Evolutionary conservation across 2,113 vertebrate species (phyloP), one percentile per base, ranked within the genome.

Genomic region (Verasper variegatus): DNA sequence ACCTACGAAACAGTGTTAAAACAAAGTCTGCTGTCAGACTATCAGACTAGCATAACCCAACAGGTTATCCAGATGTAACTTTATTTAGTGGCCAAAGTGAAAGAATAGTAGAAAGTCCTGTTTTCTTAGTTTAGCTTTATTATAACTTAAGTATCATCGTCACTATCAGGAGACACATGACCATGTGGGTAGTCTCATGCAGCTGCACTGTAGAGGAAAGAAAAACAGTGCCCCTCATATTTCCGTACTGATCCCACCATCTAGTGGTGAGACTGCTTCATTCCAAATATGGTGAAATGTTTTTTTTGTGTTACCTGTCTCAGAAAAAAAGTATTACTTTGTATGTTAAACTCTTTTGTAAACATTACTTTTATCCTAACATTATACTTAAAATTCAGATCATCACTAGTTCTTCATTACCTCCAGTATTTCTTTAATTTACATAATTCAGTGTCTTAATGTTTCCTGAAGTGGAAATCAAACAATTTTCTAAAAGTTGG

Each of bases 181-280:
- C 12, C 42, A 45, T 15, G 42, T 10, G 10, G 10, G 42, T 45
- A 45, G 13, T 45, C 42, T 4, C 11, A 45, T 4, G 42, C 12
- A 45, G 42, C 42, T 45, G 42, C 14, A 14, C 42, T 45, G 42
- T 45, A 3, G 42, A 45, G 11, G n/a, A 23, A 17, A 5, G 17
- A 10, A 15, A 58, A 23, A 0, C 4, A 2, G 20, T 6, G 4
- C 1, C 2, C 31, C 20, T 71, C 13, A 17, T 69, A 86, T 90
- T 87, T 80, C 81, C 89, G 88, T 78, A 78, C 74, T 86, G 66
- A 84, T 71, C 66, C 83, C 77, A 71, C 89, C 92, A 93, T 85
- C 93, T 89, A 65, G 91, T 93, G 92, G 92, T 52, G 37, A 65
- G 10, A 24, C 3, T 13, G 31, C 64, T 70, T 68, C 72, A 79